A percentile compares a stretch with the other conserved stretches of the same genome.
These are phyloP conservation scores for Cremastobaeus sp. DNA, from an alignment of 2,888 invertebrate species.

Conservation along the genomic window DNA sequence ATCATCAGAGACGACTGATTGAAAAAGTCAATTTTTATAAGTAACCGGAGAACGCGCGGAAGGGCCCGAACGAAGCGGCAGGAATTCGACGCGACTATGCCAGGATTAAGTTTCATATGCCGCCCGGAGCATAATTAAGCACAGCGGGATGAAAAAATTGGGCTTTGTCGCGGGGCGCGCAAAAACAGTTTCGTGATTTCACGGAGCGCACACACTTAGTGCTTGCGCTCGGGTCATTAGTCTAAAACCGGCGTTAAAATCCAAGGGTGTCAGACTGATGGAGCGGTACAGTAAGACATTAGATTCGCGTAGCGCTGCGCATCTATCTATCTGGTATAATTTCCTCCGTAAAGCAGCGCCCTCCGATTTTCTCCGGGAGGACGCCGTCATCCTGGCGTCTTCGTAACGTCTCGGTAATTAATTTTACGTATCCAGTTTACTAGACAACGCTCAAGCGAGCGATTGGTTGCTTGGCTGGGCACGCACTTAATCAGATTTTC, in stretches of 20 bases:
- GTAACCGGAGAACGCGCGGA: no score
- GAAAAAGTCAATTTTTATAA: no score
- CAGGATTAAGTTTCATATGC: no score
- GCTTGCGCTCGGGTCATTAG: constrained; percentile 73
- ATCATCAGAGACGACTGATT: no score
- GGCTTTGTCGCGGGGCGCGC: background rate
- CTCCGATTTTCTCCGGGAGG: constrained; percentile 45
- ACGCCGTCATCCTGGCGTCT: constrained; percentile 56
- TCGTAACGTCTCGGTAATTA: constrained; percentile 60
- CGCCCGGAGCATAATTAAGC: no score
- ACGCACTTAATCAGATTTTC: constrained; percentile 63
- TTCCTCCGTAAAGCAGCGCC: constrained; percentile 62
- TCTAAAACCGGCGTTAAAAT: constrained; percentile 72
- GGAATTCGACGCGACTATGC: no score
- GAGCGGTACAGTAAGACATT: constrained; percentile 64
- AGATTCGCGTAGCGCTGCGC: constrained; percentile 62
- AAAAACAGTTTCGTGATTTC: constrained; percentile 17
- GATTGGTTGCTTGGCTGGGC: constrained; percentile 48
- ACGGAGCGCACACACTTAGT: constrained; percentile 3
- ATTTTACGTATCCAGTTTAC: constrained; percentile 62
- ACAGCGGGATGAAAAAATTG: background rate
- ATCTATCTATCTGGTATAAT: constrained; percentile 71
- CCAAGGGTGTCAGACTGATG: constrained; percentile 66
- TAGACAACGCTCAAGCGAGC: constrained; percentile 46
- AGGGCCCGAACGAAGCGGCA: no score